Evolutionary conservation across 2,888 invertebrate species (phyloP), one percentile per base, ranked within the genome.

Genomic region (Drosophila sordidapex): DNA sequence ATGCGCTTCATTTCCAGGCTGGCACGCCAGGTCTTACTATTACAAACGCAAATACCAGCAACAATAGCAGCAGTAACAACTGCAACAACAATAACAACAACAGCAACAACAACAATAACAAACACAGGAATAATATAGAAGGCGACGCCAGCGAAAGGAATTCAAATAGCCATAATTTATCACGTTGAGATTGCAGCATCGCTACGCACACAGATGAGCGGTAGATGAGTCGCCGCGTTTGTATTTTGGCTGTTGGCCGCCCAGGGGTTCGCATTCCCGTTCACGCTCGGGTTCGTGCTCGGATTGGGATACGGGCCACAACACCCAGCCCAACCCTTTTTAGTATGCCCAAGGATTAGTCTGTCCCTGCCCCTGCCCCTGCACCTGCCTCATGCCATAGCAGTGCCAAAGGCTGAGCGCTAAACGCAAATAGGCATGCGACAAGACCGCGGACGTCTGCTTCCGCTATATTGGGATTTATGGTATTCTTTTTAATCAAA

Each of bases 121-220:
- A 74, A 38, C 57, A 53, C 43, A 38, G 18, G 27, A 62, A 58
- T 43, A 76, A 74, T 49, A 68, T 48, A 65, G 57, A 60, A 60
- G 67, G 64, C 62, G 59, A 40, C 51, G 70, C 80, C 63, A 76
- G 74, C 62, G 70, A 75, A 87, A 87, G 87, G 89, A 87, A 89
- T 87, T 87, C 87, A 87, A 89, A 87, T 87, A 82, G 86, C 86
- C 81, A 77, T 82, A 87, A 87, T 87, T 87, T 87, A 87, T 87
- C 89, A 87, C 87, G 87, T 82, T 78, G 84, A 89, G 87, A 87
- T 89, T 86, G 87, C 87, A 88, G 89, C 75, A 81, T 72, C 86
- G 66, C 78, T 66, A 71, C 77, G 65, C 68, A 70, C 68, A 74
- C 70, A 40, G 76, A 79, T 71, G 76, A 72, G 61, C 63, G 56